Base-by-base conservation (phyloP, 2,113 vertebrate genomes). In the Xiphophorus maculatus region DNA sequence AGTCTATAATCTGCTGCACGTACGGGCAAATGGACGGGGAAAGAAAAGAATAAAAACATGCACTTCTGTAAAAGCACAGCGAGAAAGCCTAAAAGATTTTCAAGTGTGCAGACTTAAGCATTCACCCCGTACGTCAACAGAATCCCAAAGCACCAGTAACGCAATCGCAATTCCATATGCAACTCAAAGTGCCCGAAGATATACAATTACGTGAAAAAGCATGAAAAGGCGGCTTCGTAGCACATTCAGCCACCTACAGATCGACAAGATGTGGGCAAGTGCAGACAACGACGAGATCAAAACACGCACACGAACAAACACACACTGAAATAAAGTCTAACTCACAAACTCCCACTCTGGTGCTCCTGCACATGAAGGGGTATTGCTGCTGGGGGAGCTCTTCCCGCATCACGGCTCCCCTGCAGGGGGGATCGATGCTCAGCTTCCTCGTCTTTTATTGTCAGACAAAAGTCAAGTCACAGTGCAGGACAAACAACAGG, bases 1-100 rank as follows among this genome's bases (percentile, higher is more conserved):
- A 72, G 79, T 82, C 80, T 82, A 69, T 87, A 84, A 85, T 77
- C 77, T 81, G 65, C 67, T 9, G 29, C 65, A 74, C 48, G 68
- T 69, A 70, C 25, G 70, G 37, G 71, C 28, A 40, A 11, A 63
- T 30, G 66, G 33, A 76, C 72, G 71, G 30, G 10, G 10, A 37
- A 37, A 37, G 35, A 37, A 37, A 37, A 9, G 7, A 37, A 37
- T 0, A 12, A 37, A 35, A 35, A 35, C 27, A 66, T 32, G 51
- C 54, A 70, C 2, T 69, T 30, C 54, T 66, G 66, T 62, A 73
- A 73, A 62, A 19, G 28, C 29, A 13, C 48, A 63, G 17, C 40
- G 25, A 65, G 10, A 33, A 30, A 63, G 30, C 74, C 66, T 27
- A 69, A 40, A 30, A 30, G 30, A 63, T 28, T 67, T 44, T 65